Conservation (phyloP, 2,113 vertebrate species). For the Bettongia penicillata region DNA sequence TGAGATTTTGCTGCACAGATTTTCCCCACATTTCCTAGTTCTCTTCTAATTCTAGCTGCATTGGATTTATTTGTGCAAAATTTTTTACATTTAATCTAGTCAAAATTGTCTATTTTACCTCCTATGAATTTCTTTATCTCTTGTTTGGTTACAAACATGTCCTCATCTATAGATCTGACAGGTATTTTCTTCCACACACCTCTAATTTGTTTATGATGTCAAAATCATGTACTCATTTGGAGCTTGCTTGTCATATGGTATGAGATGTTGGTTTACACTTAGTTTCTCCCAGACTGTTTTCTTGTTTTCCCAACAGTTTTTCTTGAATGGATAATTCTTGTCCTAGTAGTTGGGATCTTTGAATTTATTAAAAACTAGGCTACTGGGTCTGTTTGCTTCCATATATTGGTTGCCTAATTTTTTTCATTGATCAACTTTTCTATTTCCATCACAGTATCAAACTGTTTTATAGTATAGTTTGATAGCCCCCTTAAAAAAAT, state of each 20-base stretch:
- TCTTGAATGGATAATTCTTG: background rate
- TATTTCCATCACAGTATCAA: background rate
- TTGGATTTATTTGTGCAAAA: background rate
- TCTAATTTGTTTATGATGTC: background rate
- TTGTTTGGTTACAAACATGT: background rate
- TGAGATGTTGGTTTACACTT: background rate
- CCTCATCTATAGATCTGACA: background rate
- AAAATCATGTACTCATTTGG: background rate
- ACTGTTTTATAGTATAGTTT: background rate
- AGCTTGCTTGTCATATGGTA: background rate
- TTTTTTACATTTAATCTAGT: background rate
- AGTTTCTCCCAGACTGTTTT: background rate
- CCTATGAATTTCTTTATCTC: background rate
- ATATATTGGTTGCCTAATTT: background rate
- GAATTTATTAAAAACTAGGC: background rate
- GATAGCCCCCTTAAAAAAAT: background rate
- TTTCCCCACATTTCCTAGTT: background rate
- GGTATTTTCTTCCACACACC: background rate
- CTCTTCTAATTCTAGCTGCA: background rate
- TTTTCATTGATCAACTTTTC: background rate
- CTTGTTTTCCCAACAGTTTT: background rate
- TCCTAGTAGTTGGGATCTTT: background rate
- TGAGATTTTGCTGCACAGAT: background rate
- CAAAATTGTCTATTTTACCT: background rate
- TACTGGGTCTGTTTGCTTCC: background rate